Evolutionary conservation across 2,113 vertebrate species (phyloP).

Genomic region (Phoenicopterus ruber): DNA sequence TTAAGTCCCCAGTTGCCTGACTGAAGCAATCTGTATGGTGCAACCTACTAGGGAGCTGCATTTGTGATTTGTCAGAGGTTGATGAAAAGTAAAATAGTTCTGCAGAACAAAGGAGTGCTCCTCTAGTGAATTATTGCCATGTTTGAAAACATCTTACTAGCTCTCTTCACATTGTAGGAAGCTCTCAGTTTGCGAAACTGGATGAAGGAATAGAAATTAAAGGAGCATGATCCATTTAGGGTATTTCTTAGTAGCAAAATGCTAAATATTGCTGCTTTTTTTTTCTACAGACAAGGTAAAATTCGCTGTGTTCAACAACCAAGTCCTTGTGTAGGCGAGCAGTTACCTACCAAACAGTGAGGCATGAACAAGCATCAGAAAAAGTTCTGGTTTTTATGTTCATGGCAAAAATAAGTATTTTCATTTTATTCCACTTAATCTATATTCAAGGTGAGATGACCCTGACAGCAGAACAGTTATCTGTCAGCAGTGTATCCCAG

Average conservation of each 20-base stretch:
- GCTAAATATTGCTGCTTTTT: not conserved
- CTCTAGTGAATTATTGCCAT: not conserved
- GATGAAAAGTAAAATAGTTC: not conserved
- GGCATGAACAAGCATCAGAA: not conserved
- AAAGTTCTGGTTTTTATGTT: not conserved
- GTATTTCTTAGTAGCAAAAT: not conserved
- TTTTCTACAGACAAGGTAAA: not conserved
- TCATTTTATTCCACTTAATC: not conserved
- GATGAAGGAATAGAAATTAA: not conserved
- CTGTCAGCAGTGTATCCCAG: not conserved
- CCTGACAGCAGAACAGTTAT: not conserved
- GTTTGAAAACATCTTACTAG: not conserved
- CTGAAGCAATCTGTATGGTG: not conserved
- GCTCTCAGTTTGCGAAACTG: not conserved
- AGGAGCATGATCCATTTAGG: not conserved
- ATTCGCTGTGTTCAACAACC: not conserved
- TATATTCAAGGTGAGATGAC: not conserved
- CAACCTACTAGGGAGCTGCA: not conserved
- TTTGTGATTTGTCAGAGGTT: not conserved
- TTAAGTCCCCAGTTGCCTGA: not conserved
- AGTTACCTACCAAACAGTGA: not conserved
- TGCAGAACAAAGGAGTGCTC: not conserved
- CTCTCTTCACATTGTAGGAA: not conserved
- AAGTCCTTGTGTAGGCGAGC: not conserved
- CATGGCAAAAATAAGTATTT: not conserved